Evolutionary conservation across 2,888 invertebrate species (phyloP).

Genomic region (Latheticus oryzae): DNA sequence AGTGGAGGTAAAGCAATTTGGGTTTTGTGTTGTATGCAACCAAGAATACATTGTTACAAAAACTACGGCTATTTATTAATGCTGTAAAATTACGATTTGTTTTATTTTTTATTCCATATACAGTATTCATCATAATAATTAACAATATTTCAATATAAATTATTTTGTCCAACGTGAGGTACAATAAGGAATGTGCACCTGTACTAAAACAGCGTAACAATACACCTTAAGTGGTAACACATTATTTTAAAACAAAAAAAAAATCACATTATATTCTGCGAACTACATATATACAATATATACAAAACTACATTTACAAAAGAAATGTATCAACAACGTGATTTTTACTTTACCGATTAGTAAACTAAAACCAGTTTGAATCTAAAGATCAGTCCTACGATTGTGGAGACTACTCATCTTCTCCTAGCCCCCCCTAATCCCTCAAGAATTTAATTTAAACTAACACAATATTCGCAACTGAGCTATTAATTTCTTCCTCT

Average conservation of each 20-base stretch:
- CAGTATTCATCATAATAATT: too few species aligned
- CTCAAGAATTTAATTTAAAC: constrained; percentile 51
- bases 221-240: constrained; percentile 45
- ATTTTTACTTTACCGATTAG: constrained; percentile 31
- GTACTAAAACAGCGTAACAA: constrained; percentile 39
- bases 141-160: constrained; percentile 32
- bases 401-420: constrained; percentile 3
- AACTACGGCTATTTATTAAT: too few species aligned
- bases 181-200: constrained; percentile 42
- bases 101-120: too few species aligned
- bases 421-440: background rate
- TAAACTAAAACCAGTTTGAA: constrained; percentile 36
- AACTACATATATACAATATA: constrained; percentile 38
- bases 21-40: constrained; percentile 6
- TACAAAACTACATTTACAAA: constrained; percentile 31
- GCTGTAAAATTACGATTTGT: too few species aligned
- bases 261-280: constrained; percentile 43
- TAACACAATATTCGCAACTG: constrained; percentile 62
- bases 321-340: constrained; percentile 10
- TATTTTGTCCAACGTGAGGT: constrained; percentile 37
- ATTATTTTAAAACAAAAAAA: constrained; percentile 38
- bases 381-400: constrained; percentile 25
- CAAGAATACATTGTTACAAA: background rate
- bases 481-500: constrained; percentile 72
- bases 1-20: too few species aligned